Base-by-base conservation (phyloP, 2,888 invertebrate species). In the Lepidonotus clava region DNA sequence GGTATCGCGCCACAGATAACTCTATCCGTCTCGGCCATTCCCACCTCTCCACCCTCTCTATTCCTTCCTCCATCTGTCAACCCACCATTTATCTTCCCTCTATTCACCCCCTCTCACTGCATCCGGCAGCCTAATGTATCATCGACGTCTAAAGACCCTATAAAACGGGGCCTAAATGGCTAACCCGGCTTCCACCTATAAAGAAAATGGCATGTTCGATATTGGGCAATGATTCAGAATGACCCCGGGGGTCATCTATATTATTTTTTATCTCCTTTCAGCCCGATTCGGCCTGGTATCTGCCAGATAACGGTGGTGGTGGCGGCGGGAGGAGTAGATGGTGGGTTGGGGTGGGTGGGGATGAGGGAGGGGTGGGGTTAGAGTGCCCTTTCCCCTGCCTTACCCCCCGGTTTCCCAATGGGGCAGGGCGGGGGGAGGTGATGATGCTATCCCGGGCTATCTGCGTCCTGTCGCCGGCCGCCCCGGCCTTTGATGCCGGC, bases 401-500 rank as follows among this genome's bases (percentile, higher is more conserved):
- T 18, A 11, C 46, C 18, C 46, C 46, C 46, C 46, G 46, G 46
- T 18, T 18, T 18, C 46, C 18, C 46, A 11, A 6, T 18, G 46
- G 8, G 46, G 18, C 46, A 46, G 46, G 46, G 46, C n/a, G n/a
- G n/a, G 46, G 8, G 18, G 46, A 8, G 8, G 46, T 18, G 46
- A 46, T 46, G 46, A 46, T 46, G 46, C 11, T 56, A 8, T 56
- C 56, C 56, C 21, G 51, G 71, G 11, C 71, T 71, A 71, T 71
- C 71, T 6, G 71, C 71, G 18, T 32, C 8, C 71, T 14, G 71
- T 24, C 56, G 34, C 11, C 18, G 11, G 71, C 11, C 71, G 36
- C 71, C 38, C 51, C 21, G 71, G 34, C 36, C 71, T 71, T 71
- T 71, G 71, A 71, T 71, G 71, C 36, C 28, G 71, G 5, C 71